Base-by-base conservation (phyloP, 2,797 vertebrate species). In the Columba guinea region DNA sequence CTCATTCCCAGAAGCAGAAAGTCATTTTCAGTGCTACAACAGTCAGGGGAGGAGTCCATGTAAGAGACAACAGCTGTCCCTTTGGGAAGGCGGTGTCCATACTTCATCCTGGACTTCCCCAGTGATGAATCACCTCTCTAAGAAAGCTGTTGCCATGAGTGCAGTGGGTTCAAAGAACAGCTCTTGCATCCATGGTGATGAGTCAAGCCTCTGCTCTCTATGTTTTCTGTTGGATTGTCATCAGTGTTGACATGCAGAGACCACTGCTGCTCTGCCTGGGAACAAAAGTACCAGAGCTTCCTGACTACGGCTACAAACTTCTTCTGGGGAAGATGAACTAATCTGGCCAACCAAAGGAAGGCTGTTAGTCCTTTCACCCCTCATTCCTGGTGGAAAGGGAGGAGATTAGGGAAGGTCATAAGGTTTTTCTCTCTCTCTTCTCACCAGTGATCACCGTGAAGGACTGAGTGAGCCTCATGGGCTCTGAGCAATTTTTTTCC, bases 61-160 rank as follows among this genome's bases (percentile, higher is more conserved):
- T 59, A 65, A 71, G 56, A 84, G 79, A 73, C 79, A 67, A 84
- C 52, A 74, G 91, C 74, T 90, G 70, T 39, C 63, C 63, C 77
- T 93, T 87, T 51, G 70, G 83, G 67, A 90, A 84, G 26, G 74
- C 13, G 0, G 28, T 79, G 74, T 52, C 85, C 77, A 51, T 35
- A 13, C 68, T 76, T 73, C 80, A 82, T 53, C 67, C 80, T 68
- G 70, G 56, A 68, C 70, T 94, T 84, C 56, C 64, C 89, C 86
- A 35, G 16, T 37, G 64, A 60, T 93, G 79, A 96, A 76, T 94
- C 86, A 93, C 16, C 11, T 64, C 90, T 93, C 86, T 62, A 60
- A 64, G 81, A 89, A 93, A 80, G 81, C 63, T 83, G 41, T 62
- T 89, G 41, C 71, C 81, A 67, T 68, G 53, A 75, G 51, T 58